Percentiles rank a stretch among this genome's conserved stretches.
These are phyloP conservation scores for Drosophila kanapiae DNA, from an alignment of 1,140 invertebrate species.

Conservation along the genomic window DNA sequence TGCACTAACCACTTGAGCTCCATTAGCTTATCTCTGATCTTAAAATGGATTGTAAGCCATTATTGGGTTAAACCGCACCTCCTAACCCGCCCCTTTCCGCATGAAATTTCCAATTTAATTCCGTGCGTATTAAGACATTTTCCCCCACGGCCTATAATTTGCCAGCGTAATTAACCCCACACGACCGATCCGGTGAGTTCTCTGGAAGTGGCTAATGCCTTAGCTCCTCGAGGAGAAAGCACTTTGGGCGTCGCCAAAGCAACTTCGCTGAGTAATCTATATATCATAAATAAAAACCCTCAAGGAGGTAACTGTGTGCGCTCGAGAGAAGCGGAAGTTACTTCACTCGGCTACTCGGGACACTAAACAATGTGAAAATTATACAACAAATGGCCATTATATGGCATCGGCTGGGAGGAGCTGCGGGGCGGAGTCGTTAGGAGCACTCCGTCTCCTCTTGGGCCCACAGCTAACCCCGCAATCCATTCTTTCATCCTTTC, in stretches of 20 bases:
- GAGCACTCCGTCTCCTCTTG: constrained; percentile 9
- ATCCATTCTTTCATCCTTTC: constrained; percentile 53
- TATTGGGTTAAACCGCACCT: constrained; percentile 16
- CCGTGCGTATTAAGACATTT: constrained; percentile 44
- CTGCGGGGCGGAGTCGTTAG: constrained; percentile 14
- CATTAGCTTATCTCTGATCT: constrained; percentile 7
- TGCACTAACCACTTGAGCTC: background rate
- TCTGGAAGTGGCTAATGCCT: constrained; percentile 4
- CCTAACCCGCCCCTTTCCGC: background rate
- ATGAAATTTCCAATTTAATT: constrained; percentile 32
- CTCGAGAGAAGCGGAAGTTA: constrained; percentile 37
- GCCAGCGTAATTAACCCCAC: constrained; percentile 48
- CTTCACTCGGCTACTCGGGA: constrained; percentile 41
- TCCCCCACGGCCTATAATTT: constrained; percentile 45
- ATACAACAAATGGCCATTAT: constrained; percentile 79
- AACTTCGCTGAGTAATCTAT: constrained; percentile 56
- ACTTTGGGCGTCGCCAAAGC: constrained; percentile 37
- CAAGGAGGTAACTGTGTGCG: constrained; percentile 16
- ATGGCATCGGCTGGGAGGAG: constrained; percentile 39
- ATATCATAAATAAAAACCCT: constrained; percentile 74
- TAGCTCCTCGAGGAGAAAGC: constrained; percentile 14
- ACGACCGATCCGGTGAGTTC: background rate
- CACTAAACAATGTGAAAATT: constrained; percentile 81
- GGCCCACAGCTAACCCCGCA: constrained; percentile 13
- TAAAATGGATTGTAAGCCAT: constrained; percentile 8